These are phyloP conservation scores for Hypotaenidia okinawae DNA, from an alignment of 2,797 vertebrate species.

Conservation along the genomic window DNA sequence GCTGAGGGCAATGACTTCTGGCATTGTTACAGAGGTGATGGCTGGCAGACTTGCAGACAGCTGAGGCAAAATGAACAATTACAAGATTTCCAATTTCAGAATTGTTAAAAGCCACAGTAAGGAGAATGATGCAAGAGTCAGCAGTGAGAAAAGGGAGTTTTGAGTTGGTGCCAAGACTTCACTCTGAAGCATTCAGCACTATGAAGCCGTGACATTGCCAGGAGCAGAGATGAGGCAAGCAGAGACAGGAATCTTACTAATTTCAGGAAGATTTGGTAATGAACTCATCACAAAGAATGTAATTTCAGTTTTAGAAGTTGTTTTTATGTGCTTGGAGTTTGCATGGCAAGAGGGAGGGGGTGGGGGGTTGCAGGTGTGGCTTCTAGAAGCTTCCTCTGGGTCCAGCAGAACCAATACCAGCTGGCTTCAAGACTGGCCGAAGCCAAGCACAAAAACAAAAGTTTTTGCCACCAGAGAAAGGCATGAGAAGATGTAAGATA, in stretches of 20 bases:
- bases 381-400: too few relatives aligned
- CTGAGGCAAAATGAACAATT: background rate
- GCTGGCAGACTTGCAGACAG: background rate
- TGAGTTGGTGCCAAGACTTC: background rate
- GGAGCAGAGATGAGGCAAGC: constrained; percentile 12
- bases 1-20: background rate
- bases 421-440: too few relatives aligned
- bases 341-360: too few relatives aligned
- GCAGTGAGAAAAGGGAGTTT: background rate
- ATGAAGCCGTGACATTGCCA: background rate
- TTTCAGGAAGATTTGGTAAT: background rate
- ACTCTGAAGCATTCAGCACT: background rate
- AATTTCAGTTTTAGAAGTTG: background rate
- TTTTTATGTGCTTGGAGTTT: background rate
- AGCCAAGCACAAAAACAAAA: too few relatives aligned
- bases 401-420: too few relatives aligned
- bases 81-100: background rate
- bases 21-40: background rate
- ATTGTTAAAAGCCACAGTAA: background rate
- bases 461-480: too few relatives aligned
- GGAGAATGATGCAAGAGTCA: background rate
- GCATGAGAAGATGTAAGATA: too few relatives aligned
- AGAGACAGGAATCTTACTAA: background rate
- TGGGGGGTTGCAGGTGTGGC: too few relatives aligned
- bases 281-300: background rate